phyloP scores from a whole-genome alignment of 2,888 invertebrate species.

The Cetonia aurata region DNA sequence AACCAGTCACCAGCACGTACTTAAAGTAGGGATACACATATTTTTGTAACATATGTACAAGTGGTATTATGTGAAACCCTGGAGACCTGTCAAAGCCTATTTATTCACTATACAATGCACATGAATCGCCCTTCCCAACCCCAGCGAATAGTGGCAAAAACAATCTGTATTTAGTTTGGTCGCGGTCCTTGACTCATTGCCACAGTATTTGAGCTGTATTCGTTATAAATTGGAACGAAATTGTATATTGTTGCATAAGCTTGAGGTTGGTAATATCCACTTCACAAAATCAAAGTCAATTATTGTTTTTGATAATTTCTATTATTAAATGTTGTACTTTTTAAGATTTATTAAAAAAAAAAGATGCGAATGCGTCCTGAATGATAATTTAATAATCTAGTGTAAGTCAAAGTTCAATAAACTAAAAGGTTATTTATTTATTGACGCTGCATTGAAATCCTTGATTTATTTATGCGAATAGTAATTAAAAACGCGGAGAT shows the following conservation, averaged over 20 bases:
- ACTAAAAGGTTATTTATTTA: too few species aligned
- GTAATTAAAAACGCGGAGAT: too few species aligned
- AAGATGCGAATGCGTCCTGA: too few species aligned
- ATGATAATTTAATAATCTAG: too few species aligned
- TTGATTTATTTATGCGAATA: too few species aligned
- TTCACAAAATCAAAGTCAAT: too few species aligned
- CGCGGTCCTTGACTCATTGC: conserved; percentile 50
- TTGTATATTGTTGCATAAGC: neutral
- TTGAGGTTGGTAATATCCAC: neutral
- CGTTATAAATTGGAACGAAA: conserved; percentile 6
- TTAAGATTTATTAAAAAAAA: too few species aligned
- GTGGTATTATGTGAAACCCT: conserved; percentile 67
- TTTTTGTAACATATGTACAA: conserved; percentile 65
- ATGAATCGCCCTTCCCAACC: conserved; percentile 56
- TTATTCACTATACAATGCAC: conserved; percentile 62
- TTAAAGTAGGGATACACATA: conserved; percentile 50
- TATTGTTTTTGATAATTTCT: too few species aligned
- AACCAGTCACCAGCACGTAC: conserved; percentile 40
- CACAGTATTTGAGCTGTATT: conserved; percentile 29
- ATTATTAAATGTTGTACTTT: too few species aligned
- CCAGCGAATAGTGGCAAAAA: conserved; percentile 52
- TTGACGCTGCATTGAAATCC: too few species aligned
- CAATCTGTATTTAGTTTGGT: conserved; percentile 52
- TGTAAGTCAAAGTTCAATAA: too few species aligned
- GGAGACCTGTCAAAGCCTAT: conserved; percentile 66